These are phyloP conservation scores for Tautogolabrus adspersus DNA, from an alignment of 2,113 vertebrate species.

Conservation along the genomic window DNA sequence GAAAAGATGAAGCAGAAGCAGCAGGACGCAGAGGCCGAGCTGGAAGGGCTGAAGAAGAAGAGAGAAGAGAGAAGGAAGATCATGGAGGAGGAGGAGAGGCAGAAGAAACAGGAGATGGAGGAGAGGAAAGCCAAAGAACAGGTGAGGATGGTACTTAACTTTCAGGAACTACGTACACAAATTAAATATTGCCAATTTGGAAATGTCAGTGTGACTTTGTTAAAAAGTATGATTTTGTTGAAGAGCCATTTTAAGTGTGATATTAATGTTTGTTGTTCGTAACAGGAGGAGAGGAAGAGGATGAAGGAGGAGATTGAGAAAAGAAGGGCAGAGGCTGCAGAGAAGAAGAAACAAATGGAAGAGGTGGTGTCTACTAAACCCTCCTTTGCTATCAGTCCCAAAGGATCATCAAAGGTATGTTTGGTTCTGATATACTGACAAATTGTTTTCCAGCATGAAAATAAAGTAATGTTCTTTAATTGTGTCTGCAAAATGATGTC, in stretches of 20 bases:
- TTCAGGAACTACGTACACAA: too few relatives aligned
- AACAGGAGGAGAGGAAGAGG: constrained; percentile 94
- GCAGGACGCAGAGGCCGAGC: constrained; percentile 89
- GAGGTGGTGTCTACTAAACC: constrained; percentile 88
- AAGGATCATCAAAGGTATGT: constrained; percentile 93
- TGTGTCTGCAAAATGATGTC: too few relatives aligned
- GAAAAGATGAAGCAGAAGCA: constrained; percentile 96
- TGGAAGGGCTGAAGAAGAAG: constrained; percentile 94
- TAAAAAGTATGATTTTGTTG: too few relatives aligned
- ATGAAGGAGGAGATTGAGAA: constrained; percentile 97
- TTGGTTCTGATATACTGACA: neutral
- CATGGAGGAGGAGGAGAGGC: constrained; percentile 93
- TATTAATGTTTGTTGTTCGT: neutral
- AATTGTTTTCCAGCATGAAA: neutral
- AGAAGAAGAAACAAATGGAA: constrained; percentile 92
- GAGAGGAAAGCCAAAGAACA: constrained; percentile 92
- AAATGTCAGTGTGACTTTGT: too few relatives aligned
- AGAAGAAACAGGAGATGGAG: constrained; percentile 88
- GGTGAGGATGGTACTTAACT: constrained; percentile 65
- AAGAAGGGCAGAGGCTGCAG: constrained; percentile 95
- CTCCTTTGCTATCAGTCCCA: constrained; percentile 90
- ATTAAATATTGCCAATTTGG: too few relatives aligned
- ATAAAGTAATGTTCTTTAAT: neutral
- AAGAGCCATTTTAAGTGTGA: neutral
- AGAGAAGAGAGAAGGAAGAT: constrained; percentile 93